A percentile compares a stretch with the other conserved stretches of the same genome.
Conservation (phyloP, 2,888 invertebrate species). For the Hydriomena furcata region DNA sequence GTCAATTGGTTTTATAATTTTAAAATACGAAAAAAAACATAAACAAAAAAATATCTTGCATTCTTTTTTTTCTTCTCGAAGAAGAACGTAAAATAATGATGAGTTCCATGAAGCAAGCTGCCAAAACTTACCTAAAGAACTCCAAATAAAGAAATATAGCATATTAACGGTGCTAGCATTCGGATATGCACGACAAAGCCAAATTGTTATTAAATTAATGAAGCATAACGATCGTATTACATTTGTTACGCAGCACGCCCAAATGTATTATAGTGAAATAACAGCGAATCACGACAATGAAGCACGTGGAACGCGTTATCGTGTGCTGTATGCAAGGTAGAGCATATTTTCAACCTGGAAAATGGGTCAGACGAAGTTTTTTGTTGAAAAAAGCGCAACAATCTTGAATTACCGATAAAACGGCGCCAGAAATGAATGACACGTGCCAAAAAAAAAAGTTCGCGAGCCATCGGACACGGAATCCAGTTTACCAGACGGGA, state of each 20-base stretch:
- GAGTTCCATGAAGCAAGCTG: conserved; percentile 41
- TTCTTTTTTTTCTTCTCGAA: conserved; percentile 2
- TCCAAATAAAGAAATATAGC: conserved; percentile 46
- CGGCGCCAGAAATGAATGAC: conserved; percentile 67
- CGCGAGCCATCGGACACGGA: conserved; percentile 64
- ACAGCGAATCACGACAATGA: conserved; percentile 40
- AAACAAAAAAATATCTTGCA: neutral
- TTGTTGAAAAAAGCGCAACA: conserved; percentile 21
- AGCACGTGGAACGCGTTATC: conserved; percentile 38
- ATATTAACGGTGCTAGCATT: conserved; percentile 45
- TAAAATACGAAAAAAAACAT: neutral
- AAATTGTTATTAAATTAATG: conserved; percentile 55
- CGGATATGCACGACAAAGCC: conserved; percentile 35
- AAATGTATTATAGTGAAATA: conserved; percentile 43
- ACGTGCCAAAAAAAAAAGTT: conserved; percentile 63
- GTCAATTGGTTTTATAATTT: conserved; percentile 4
- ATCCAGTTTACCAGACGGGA: conserved; percentile 77
- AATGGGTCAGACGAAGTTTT: conserved; percentile 20
- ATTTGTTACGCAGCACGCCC: conserved; percentile 46
- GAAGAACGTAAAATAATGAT: conserved; percentile 30
- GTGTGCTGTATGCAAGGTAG: conserved; percentile 30
- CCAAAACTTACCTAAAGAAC: conserved; percentile 49
- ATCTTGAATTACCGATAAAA: conserved; percentile 44
- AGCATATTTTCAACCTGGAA: conserved; percentile 22
- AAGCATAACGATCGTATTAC: conserved; percentile 51